phyloP scores from a whole-genome alignment of 2,113 vertebrate species.

The Strix uralensis region DNA sequence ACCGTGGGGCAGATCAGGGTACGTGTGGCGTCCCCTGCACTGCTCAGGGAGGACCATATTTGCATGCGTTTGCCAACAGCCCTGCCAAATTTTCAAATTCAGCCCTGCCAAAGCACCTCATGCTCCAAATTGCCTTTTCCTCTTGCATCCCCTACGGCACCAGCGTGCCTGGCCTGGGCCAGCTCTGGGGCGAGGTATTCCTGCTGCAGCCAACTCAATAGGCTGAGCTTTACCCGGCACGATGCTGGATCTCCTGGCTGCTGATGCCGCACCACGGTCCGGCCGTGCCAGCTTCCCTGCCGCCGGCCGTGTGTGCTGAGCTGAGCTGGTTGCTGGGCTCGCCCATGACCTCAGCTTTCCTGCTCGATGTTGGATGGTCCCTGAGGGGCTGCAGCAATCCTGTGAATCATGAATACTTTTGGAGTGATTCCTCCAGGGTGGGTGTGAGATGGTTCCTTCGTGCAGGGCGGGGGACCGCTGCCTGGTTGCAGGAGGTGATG shows the following conservation, averaged over 20 bases:
- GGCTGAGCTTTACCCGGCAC: neutral
- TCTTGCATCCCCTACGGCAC: neutral
- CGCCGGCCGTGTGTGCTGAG: rapidly evolving
- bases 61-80: neutral
- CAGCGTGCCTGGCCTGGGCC: neutral
- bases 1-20: rapidly evolving
- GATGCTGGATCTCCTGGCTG: neutral
- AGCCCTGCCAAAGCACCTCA: neutral
- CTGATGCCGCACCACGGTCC: neutral
- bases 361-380: neutral
- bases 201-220: neutral
- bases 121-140: neutral
- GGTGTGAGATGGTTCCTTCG: neutral
- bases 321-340: neutral
- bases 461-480: neutral
- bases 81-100: neutral
- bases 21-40: neutral
- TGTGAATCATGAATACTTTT: constrained; percentile 27
- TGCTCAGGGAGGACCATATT: neutral
- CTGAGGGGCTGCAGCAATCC: neutral
- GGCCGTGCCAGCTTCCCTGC: neutral
- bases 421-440: neutral
- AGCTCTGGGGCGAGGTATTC: neutral
- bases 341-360: constrained; percentile 12
- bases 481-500: neutral